Base-by-base conservation (phyloP, 2,797 vertebrate genomes). In the Peromyscus aztecus region DNA sequence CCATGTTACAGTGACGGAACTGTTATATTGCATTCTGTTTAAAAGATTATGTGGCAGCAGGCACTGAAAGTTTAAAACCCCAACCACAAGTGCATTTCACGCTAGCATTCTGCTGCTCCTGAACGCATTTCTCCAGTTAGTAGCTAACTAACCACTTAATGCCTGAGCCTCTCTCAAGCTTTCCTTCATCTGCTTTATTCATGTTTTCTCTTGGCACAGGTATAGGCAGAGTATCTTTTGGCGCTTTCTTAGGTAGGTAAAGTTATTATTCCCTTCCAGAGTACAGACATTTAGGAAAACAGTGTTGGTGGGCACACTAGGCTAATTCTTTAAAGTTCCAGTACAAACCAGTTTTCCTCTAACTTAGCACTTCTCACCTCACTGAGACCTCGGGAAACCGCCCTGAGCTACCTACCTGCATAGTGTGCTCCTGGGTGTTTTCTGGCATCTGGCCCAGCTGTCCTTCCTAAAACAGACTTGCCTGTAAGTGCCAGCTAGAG, bases 161-260 rank as follows among this genome's bases (percentile, higher is more conserved):
- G 90, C 97, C 8, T 0, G 98, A 95, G 97, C 94, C 97, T 98
- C 96, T 96, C 61, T 97, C 91, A 96, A 94, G 90, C 97, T 98
- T 1, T 97, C 97, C 94, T 98, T 87, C 96, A 94, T 95, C 89
- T 95, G 97, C 96, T 43, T 98, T 97, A 85, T 98, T 85, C 83
- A 94, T 69, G 34, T 93, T 67, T 96, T 94, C 94, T 97, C 95
- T 85, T 95, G 95, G 94, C 91, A 96, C 99, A 99, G 99, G 99
- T 98, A 99, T 99, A 99, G 99, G 99, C 99, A 99, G 99, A 99
- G 99, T 99, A 96, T 99, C 99, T 96, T 99, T 99, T 97, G 99
- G 99, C 99, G 99, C 99, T 98, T 99, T 99, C 98, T 99, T 99
- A 98, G 99, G 99, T 99, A 99, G 98, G 99, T 99, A 92, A 98